These are phyloP conservation scores for Scortum barcoo DNA, from an alignment of 2,113 vertebrate species.

Conservation along the genomic window DNA sequence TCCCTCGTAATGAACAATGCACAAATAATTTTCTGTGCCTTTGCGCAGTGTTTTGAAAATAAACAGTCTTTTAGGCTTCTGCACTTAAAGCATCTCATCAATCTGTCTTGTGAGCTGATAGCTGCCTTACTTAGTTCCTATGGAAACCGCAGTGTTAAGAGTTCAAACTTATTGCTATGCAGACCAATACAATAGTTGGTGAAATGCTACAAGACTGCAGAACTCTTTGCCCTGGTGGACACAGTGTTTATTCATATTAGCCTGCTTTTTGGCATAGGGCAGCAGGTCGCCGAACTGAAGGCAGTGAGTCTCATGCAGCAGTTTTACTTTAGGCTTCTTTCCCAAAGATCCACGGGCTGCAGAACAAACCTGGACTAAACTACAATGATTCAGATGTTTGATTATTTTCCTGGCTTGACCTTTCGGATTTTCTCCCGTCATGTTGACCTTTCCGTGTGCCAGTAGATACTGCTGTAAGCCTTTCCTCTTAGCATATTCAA, in stretches of 20 bases:
- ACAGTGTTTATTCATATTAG: constrained; percentile 46
- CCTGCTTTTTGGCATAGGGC: constrained; percentile 33
- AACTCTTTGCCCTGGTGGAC: constrained; percentile 29
- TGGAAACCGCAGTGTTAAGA: constrained; percentile 76
- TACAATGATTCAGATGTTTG: constrained; percentile 55
- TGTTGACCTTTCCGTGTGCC: constrained; percentile 76
- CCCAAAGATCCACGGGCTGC: constrained; percentile 37
- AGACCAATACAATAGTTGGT: constrained; percentile 40
- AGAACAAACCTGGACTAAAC: constrained; percentile 47
- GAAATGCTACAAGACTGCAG: constrained; percentile 44
- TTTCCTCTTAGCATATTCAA: constrained; percentile 57
- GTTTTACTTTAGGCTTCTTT: constrained; percentile 34
- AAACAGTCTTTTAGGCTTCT: constrained; percentile 44
- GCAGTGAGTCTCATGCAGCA: constrained; percentile 7
- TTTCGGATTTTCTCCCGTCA: constrained; percentile 68
- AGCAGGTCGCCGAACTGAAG: constrained; percentile 36
- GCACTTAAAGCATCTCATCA: constrained; percentile 55
- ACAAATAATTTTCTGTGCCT: constrained; percentile 19
- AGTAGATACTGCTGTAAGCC: constrained; percentile 56
- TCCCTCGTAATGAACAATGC: constrained; percentile 55
- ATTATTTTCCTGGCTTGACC: constrained; percentile 71
- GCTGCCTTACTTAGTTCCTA: constrained; percentile 77
- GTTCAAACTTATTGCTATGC: constrained; percentile 74
- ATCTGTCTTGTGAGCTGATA: constrained; percentile 53
- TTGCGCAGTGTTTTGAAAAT: constrained; percentile 46